These are phyloP conservation scores for Danio rerio DNA, from an alignment of 2,113 vertebrate genomes.

Conservation along the genomic window GRCz12tu NC_133184.1:26874001-26874500, in stretches of 20 bases:
- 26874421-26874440: too few species aligned
- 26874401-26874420: too few species aligned
- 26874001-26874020: neutral
- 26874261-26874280: conserved; percentile 52
- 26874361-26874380: too few species aligned
- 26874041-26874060: neutral
- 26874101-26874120: neutral
- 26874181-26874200: conserved; percentile 32
- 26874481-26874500: too few species aligned
- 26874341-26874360: neutral
- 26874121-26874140: conserved; percentile 56
- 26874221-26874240: conserved; percentile 60
- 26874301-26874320: conserved; percentile 11
- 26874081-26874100: conserved; percentile 41
- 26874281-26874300: conserved; percentile 56
- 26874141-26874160: conserved; percentile 63
- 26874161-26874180: conserved; percentile 35
- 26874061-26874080: neutral
- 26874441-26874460: too few species aligned
- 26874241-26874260: conserved; percentile 52
- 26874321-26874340: conserved; percentile 16
- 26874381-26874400: too few species aligned
- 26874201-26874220: conserved; percentile 54
- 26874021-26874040: conserved; percentile 1
- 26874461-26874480: too few species aligned